Evolutionary conservation across 2,797 vertebrate genomes (phyloP), one percentile per base, ranked within the genome.

Genomic region (Notolepis coatsorum): DNA sequence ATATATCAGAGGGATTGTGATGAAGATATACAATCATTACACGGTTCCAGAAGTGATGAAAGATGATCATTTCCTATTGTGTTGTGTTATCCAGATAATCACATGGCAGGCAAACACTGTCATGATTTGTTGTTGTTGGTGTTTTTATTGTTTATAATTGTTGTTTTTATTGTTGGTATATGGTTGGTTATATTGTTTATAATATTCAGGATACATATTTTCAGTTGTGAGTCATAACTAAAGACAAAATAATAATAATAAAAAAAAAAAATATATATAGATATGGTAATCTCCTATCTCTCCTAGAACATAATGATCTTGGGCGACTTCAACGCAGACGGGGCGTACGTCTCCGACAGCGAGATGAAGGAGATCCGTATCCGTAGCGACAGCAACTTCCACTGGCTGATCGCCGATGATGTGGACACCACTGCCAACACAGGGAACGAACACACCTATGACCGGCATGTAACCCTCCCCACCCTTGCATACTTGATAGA

Each of bases 241-340:
- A n/a, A n/a, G n/a, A n/a, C n/a, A n/a, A n/a, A n/a, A n/a, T n/a
- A n/a, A n/a, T n/a, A n/a, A n/a, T n/a, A n/a, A n/a, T n/a, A n/a
- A n/a, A n/a, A n/a, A n/a, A n/a, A n/a, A n/a, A n/a, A n/a, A n/a
- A n/a, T n/a, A n/a, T n/a, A n/a, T n/a, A n/a, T n/a, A n/a, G 10
- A 37, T 59, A 30, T 17, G 4, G 0, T 2, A 13, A 12, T 31
- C 7, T 51, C 24, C 59, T 8, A 18, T 61, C 24, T 71, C 6
- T 56, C 42, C 12, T 56, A 93, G 90, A 92, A 92, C 39, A 62
- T 92, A 25, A 92, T 93, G 75, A 84, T 93, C 27, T 76, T 93
- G n/a, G 91, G 92, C 0, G 91, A 93, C 75, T 92, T 90, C 68
- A 93, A 88, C n/a, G 91, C 89, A 3, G 90, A 92, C 2, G 84